Conservation (phyloP, 2,797 vertebrate genomes). For the Notoglanidium macrostoma region DNA sequence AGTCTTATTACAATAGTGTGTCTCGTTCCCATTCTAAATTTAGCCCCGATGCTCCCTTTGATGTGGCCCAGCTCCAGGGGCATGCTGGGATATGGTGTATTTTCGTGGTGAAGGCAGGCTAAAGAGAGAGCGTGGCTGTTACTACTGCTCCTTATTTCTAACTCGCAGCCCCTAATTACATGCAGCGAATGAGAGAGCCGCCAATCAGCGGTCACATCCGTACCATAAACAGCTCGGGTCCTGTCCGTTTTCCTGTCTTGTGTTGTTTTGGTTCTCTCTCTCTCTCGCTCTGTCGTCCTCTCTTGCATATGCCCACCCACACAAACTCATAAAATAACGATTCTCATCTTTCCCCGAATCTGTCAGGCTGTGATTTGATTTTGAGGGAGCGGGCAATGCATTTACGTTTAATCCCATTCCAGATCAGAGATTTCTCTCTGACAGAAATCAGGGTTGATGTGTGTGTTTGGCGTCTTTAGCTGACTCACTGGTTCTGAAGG, state of each 20-base stretch:
- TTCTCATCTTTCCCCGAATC: background rate
- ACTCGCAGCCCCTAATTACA: constrained; percentile 54
- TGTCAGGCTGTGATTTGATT: constrained; percentile 49
- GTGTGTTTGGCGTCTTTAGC: constrained; percentile 2
- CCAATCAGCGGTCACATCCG: constrained; percentile 38
- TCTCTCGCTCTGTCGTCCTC: constrained; percentile 47
- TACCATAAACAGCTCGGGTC: constrained; percentile 41
- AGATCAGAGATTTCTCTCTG: background rate
- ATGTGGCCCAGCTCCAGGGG: constrained; percentile 27
- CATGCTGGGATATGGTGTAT: constrained; percentile 49
- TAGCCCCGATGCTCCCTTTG: constrained; percentile 34
- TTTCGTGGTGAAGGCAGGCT: constrained; percentile 44
- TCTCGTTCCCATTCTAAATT: background rate
- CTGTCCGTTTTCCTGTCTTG: constrained; percentile 30
- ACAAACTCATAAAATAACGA: constrained; percentile 24
- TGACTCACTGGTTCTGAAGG: background rate
- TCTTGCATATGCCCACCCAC: constrained; percentile 49
- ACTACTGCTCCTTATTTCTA: constrained; percentile 48
- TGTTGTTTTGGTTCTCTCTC: constrained; percentile 37
- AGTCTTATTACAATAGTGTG: background rate
- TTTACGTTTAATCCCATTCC: background rate
- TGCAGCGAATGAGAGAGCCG: constrained; percentile 49
- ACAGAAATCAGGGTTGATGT: background rate
- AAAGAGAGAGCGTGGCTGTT: constrained; percentile 46
- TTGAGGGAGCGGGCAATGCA: constrained; percentile 13